Evolutionary conservation across 92 coral and sea anemone species (phyloP).

Genomic region (Nematostella vectensis): DNA sequence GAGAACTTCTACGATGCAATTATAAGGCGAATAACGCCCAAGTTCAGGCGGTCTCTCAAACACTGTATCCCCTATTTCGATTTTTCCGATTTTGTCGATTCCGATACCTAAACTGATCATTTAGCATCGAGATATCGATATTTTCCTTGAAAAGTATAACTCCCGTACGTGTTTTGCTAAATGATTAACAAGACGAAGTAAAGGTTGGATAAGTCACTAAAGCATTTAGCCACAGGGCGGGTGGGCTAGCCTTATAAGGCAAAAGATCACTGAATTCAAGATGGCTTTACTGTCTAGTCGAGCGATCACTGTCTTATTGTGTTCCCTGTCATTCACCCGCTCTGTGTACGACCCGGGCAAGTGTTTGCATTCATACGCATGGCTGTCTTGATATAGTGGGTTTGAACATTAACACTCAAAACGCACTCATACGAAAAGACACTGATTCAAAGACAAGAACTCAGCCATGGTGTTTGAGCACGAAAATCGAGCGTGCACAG

Average conservation of each 20-base stretch:
- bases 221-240: constrained; percentile 59
- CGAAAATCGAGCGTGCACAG: no score
- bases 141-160: no score
- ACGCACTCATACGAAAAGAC: background rate
- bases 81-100: no score
- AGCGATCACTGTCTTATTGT: constrained; percentile 34
- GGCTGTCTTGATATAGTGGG: background rate
- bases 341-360: constrained; percentile 6
- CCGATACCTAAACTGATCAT: no score
- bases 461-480: no score
- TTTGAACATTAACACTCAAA: background rate
- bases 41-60: no score
- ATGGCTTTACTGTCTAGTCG: constrained; percentile 16
- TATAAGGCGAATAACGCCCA: no score
- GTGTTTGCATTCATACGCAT: background rate
- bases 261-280: constrained; percentile 29
- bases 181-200: constrained; percentile 65
- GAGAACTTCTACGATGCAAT: no score
- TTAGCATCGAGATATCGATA: no score
- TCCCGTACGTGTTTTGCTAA: constrained; percentile 80
- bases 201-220: constrained; percentile 47
- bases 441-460: constrained; percentile 4
- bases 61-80: no score
- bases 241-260: constrained; percentile 66
- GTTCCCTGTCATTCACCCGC: constrained; percentile 28